Evolutionary conservation across 2,888 invertebrate genomes (phyloP).

Genomic region (Drosophila tanythrix): DNA sequence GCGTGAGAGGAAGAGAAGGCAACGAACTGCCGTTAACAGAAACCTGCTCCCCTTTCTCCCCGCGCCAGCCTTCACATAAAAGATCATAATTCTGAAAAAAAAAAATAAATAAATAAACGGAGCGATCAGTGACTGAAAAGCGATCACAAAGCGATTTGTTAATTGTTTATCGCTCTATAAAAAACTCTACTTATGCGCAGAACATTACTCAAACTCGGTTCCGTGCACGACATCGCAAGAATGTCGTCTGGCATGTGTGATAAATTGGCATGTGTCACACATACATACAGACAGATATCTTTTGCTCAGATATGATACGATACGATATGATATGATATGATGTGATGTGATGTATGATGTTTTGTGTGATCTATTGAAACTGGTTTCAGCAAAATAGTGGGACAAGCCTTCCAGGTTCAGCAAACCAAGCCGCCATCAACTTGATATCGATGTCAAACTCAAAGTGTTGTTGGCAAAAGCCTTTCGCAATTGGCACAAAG

Average conservation of each 20-base stretch:
- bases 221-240: slow-evolving; percentile 27
- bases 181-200: slow-evolving; percentile 31
- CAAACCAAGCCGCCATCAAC: slow-evolving; percentile 2
- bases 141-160: slow-evolving; percentile 34
- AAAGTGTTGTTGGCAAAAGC: slow-evolving; percentile 21
- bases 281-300: not conserved
- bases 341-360: not conserved
- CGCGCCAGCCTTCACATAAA: not conserved
- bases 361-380: slow-evolving; percentile 21
- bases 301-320: not conserved
- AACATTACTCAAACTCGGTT: slow-evolving; percentile 7
- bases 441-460: slow-evolving; percentile 11
- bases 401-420: slow-evolving; percentile 42
- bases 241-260: slow-evolving; percentile 44
- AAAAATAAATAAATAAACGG: slow-evolving; percentile 23
- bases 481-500: slow-evolving; percentile 53
- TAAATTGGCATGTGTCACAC: slow-evolving; percentile 34
- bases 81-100: not conserved
- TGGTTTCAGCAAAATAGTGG: slow-evolving; percentile 24
- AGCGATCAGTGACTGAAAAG: slow-evolving; percentile 6
- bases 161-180: slow-evolving; percentile 36
- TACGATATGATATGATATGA: not conserved
- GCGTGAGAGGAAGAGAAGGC: not conserved
- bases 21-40: not conserved
- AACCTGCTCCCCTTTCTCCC: not conserved